These are phyloP conservation scores for Idaea dimidiata DNA, from an alignment of 2,888 invertebrate species.

Conservation along the genomic window DNA sequence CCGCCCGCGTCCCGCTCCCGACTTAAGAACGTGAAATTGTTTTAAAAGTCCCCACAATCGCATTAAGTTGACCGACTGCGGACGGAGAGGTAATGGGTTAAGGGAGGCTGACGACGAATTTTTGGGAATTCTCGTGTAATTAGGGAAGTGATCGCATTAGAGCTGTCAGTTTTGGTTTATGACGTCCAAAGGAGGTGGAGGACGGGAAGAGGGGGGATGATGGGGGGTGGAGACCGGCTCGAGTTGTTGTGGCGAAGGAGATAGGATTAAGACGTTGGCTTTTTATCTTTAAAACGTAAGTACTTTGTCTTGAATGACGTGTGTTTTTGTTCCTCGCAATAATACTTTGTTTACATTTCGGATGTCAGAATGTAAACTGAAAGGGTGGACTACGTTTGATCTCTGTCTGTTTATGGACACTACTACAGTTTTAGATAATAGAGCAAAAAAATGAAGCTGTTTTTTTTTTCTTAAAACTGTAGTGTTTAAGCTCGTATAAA, in stretches of 20 bases:
- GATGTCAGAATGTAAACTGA: too few species aligned
- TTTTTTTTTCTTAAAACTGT: too few species aligned
- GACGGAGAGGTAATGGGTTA: conserved; percentile 62
- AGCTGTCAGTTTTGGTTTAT: conserved; percentile 74
- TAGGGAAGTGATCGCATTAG: conserved; percentile 72
- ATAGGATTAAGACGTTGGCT: neutral
- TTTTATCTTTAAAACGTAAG: neutral
- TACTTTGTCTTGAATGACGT: conserved; percentile 14
- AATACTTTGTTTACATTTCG: too few species aligned
- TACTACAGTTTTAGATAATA: too few species aligned
- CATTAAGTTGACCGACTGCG: conserved; percentile 13
- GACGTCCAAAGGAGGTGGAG: too few species aligned
- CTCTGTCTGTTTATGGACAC: too few species aligned
- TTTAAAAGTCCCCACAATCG: conserved; percentile 1
- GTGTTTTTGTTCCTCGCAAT: neutral
- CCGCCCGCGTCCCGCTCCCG: neutral
- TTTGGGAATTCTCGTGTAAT: conserved; percentile 74
- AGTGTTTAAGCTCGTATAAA: too few species aligned
- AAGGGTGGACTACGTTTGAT: too few species aligned
- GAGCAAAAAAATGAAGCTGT: too few species aligned
- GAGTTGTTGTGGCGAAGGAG: neutral
- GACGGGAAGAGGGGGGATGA: conserved; percentile 41
- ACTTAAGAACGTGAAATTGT: neutral
- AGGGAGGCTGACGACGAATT: conserved; percentile 57
- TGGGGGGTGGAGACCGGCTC: neutral